These are phyloP conservation scores for Orycteropus afer DNA, from an alignment of 2,113 vertebrate species.

Conservation along the genomic window DNA sequence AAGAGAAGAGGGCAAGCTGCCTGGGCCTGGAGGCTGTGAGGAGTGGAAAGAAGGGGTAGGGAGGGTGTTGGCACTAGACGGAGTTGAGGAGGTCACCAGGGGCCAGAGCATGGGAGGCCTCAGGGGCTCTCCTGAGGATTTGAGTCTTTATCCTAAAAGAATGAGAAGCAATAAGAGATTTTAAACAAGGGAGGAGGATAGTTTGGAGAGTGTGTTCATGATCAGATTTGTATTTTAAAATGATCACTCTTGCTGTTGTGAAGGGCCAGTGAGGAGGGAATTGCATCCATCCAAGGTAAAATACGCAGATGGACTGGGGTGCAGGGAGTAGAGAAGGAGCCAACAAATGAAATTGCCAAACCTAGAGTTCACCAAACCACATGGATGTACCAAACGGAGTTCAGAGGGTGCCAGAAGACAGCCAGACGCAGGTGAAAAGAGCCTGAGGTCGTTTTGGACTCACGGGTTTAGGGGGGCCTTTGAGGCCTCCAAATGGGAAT, in stretches of 20 bases:
- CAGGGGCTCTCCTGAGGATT: not conserved
- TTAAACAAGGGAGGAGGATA: not conserved
- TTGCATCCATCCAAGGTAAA: not conserved
- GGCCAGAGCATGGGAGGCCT: not conserved
- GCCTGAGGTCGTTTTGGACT: not conserved
- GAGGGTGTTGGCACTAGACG: not conserved
- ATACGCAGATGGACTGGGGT: not conserved
- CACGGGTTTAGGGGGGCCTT: not conserved
- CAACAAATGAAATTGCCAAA: slow-evolving; percentile 44
- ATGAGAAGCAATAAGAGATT: not conserved
- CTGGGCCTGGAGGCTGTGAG: not conserved
- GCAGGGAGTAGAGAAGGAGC: not conserved
- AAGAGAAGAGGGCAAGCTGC: not conserved
- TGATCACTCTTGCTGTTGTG: not conserved
- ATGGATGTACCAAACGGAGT: slow-evolving; percentile 30
- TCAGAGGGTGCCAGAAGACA: not conserved
- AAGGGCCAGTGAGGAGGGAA: not conserved
- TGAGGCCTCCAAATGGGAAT: not conserved
- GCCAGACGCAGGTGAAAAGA: slow-evolving; percentile 21
- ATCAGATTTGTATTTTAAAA: slow-evolving; percentile 43
- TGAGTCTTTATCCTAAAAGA: slow-evolving; percentile 11
- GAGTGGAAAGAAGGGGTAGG: not conserved
- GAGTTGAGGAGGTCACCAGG: not conserved
- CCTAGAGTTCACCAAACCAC: slow-evolving; percentile 12
- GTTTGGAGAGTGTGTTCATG: not conserved